Conservation (phyloP, 1,140 invertebrate species). For the Archegozetes longisetosus region DNA sequence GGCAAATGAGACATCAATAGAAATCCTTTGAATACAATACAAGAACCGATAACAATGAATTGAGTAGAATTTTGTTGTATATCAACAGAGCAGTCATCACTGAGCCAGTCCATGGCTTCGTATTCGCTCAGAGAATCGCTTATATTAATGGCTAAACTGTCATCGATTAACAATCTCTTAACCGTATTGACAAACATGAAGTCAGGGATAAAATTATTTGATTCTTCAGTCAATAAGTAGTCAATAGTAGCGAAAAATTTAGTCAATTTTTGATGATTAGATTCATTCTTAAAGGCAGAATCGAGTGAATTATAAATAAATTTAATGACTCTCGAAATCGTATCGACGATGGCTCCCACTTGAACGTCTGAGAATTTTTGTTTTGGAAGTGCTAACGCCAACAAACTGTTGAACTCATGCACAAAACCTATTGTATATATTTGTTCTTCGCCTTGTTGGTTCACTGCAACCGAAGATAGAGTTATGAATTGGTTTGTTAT, state of each 20-base stretch:
- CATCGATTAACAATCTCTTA: slow-evolving; percentile 8
- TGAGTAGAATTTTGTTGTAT: neutral
- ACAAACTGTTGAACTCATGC: slow-evolving; percentile 4
- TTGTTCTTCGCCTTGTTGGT: neutral
- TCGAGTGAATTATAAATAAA: slow-evolving; percentile 12
- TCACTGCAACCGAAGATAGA: neutral
- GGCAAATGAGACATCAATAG: slow-evolving; percentile 9
- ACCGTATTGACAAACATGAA: neutral
- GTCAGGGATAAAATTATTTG: neutral
- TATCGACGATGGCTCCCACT: neutral
- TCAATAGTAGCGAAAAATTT: neutral
- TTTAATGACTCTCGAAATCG: neutral
- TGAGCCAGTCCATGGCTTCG: slow-evolving; percentile 13
- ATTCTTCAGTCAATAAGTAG: neutral
- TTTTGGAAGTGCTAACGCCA: neutral
- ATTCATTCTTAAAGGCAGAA: slow-evolving; percentile 4
- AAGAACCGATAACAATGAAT: slow-evolving; percentile 7
- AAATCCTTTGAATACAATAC: slow-evolving; percentile 6
- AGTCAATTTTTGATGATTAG: neutral
- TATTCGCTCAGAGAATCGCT: slow-evolving; percentile 6
- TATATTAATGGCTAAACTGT: neutral
- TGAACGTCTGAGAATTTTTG: neutral
- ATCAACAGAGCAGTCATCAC: neutral
- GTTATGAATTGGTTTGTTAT: slow-evolving; percentile 8
- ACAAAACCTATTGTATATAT: neutral